Conservation (phyloP, 2,888 invertebrate species). For the Trachelus tabidus region DNA sequence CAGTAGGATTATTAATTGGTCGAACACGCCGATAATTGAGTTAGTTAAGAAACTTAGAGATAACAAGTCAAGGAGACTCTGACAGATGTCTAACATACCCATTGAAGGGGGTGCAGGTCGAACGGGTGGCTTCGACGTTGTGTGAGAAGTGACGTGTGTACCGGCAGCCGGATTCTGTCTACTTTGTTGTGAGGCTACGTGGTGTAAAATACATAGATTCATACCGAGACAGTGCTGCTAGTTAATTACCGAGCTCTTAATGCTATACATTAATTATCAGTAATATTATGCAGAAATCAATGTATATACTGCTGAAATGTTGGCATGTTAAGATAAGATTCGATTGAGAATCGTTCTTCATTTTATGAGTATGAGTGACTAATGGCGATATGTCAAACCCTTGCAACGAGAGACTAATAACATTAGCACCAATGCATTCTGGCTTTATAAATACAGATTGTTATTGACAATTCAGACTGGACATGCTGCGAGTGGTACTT, state of each 20-base stretch:
- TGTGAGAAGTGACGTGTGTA: constrained; percentile 59
- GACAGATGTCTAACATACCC: constrained; percentile 54
- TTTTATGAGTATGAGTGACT: neutral
- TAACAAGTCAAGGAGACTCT: neutral
- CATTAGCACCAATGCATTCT: neutral
- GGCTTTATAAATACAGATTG: neutral
- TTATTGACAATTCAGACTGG: neutral
- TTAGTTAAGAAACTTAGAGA: neutral
- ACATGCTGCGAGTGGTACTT: neutral
- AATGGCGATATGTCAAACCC: neutral
- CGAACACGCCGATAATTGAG: neutral
- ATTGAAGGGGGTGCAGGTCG: constrained; percentile 64
- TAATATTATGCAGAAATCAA: neutral
- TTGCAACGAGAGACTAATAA: neutral
- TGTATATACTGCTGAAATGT: neutral
- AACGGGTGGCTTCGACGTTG: constrained; percentile 62
- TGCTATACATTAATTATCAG: neutral
- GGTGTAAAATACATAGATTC: constrained; percentile 30
- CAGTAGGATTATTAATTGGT: neutral
- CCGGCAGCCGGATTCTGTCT: constrained; percentile 60
- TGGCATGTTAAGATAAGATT: neutral
- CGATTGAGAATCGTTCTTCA: neutral
- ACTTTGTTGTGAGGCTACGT: constrained; percentile 62
- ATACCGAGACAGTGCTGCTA: neutral
- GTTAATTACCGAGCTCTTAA: neutral